phyloP scores from a whole-genome alignment of 2,797 vertebrate genomes.

The Sciurus carolinensis region DNA sequence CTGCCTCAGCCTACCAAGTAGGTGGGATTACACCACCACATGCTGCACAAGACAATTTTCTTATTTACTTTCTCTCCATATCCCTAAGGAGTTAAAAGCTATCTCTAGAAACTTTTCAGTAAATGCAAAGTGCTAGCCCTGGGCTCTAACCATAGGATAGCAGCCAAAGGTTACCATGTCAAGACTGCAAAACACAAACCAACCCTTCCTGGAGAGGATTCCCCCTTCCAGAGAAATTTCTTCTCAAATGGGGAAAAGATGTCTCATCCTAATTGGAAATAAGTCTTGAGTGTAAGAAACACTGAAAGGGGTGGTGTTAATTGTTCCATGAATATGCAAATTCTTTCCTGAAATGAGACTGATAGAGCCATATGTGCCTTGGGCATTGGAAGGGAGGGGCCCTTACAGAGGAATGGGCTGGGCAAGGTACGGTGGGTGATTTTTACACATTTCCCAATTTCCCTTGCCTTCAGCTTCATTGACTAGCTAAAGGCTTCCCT shows the following conservation, averaged over 20 bases:
- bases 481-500: neutral
- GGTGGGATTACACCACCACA: no score
- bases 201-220: neutral
- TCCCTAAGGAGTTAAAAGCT: neutral
- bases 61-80: neutral
- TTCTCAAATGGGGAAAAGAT: neutral
- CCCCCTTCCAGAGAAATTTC: neutral
- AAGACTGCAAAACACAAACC: neutral
- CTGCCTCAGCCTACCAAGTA: no score
- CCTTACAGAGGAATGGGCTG: neutral
- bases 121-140: neutral
- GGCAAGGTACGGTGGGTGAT: neutral
- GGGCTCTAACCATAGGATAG: neutral
- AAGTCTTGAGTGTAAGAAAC: constrained; percentile 18
- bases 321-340: neutral
- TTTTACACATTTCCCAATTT: neutral
- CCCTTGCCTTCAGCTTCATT: neutral
- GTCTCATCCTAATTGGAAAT: neutral
- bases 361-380: neutral
- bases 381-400: neutral
- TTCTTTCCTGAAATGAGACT: constrained; percentile 27
- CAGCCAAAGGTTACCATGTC: neutral
- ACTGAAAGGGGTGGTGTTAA: constrained; percentile 6
- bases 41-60: neutral
- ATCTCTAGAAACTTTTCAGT: neutral